These are phyloP conservation scores for Nothocercus nigrocapillus DNA, from an alignment of 2,113 vertebrate species.

Conservation along the genomic window DNA sequence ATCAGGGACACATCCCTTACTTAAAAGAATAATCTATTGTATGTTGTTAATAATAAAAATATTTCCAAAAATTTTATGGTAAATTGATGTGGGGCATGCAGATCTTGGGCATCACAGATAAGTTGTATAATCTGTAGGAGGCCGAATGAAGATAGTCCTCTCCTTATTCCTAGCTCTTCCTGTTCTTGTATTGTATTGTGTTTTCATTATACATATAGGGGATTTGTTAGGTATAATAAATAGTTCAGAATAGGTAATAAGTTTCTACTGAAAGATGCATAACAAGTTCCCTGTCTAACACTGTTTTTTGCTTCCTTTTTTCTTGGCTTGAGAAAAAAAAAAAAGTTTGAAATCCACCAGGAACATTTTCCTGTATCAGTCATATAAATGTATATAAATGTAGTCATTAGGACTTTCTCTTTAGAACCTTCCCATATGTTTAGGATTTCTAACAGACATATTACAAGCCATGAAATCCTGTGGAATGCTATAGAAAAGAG, in stretches of 20 bases:
- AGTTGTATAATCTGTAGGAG: not conserved
- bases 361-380: not conserved
- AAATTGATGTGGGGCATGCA: not conserved
- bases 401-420: not conserved
- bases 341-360: not conserved
- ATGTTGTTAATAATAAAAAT: not conserved
- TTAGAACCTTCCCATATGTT: not conserved
- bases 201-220: not conserved
- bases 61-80: not conserved
- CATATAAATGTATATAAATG: not conserved
- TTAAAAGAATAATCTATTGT: not conserved
- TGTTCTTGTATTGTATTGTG: not conserved
- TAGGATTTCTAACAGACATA: constrained; percentile 2
- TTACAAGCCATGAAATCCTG: constrained; percentile 2
- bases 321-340: not conserved
- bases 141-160: not conserved
- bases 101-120: not conserved
- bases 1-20: not conserved
- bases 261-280: not conserved
- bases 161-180: not conserved
- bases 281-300: not conserved
- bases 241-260: not conserved
- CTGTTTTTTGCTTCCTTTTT: not conserved
- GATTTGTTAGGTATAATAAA: not conserved
- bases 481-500: not conserved